Conservation (phyloP, 1,140 invertebrate genomes). For the Drosophila chauvacae region DNA sequence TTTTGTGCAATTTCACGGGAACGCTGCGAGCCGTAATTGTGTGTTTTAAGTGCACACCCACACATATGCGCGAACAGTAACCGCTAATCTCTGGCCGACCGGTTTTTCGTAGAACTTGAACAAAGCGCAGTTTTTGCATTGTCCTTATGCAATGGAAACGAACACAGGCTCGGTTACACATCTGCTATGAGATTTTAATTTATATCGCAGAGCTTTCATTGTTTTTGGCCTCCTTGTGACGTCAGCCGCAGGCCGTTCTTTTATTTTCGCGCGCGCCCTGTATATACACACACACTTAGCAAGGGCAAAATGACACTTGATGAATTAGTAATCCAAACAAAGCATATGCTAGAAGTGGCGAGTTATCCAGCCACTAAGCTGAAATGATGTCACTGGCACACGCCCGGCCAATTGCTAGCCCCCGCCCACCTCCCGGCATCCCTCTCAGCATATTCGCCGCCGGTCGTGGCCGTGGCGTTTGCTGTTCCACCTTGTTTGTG, state of each 20-base stretch:
- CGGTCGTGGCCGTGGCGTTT: conserved; percentile 38
- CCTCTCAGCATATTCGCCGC: conserved; percentile 25
- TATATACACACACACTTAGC: neutral
- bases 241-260: conserved; percentile 7
- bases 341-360: conserved; percentile 30
- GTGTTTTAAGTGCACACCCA: conserved; percentile 1
- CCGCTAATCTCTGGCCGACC: conserved; percentile 14
- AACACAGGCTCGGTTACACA: neutral
- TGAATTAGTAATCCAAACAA: conserved; percentile 43
- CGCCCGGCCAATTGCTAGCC: neutral
- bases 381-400: conserved; percentile 41
- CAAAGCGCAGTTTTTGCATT: neutral
- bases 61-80: conserved; percentile 4
- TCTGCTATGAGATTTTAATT: conserved; percentile 3
- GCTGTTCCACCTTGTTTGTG: conserved; percentile 41
- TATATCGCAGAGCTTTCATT: conserved; percentile 2
- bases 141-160: conserved; percentile 10
- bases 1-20: conserved; percentile 9
- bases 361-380: conserved; percentile 5
- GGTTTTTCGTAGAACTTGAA: conserved; percentile 20
- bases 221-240: conserved; percentile 5
- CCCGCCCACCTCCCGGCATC: neutral
- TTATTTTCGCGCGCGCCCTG: conserved; percentile 12
- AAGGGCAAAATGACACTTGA: conserved; percentile 37
- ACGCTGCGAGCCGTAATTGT: neutral